phyloP scores from a whole-genome alignment of 1,140 invertebrate genomes.

The Onthophagus taurus region DNA sequence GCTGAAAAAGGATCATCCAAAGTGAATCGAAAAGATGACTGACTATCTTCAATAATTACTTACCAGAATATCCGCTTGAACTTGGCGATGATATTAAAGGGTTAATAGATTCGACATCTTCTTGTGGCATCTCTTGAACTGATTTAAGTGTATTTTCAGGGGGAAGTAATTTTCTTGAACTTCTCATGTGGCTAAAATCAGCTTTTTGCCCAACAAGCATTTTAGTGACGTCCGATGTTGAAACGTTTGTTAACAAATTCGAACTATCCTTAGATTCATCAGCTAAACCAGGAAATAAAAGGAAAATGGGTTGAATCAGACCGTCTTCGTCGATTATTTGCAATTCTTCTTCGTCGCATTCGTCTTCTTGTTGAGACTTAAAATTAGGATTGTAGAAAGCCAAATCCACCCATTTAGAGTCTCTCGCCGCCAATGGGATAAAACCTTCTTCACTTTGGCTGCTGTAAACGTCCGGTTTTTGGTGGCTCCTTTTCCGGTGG shows the following conservation, averaged over 20 bases:
- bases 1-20: background rate
- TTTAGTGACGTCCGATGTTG: constrained; percentile 11
- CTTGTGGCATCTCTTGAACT: constrained; percentile 4
- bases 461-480: background rate
- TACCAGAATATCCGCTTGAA: background rate
- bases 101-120: constrained; percentile 3
- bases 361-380: constrained; percentile 3
- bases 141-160: constrained; percentile 2
- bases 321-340: constrained; percentile 6
- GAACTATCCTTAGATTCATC: background rate
- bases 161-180: constrained; percentile 4
- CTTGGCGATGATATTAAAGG: background rate
- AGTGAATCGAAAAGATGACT: background rate
- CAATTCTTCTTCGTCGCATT: constrained; percentile 4
- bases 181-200: constrained; percentile 8
- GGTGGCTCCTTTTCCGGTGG: background rate
- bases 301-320: background rate
- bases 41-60: background rate
- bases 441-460: constrained; percentile 2
- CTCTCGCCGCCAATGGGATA: constrained; percentile 7
- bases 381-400: constrained; percentile 14
- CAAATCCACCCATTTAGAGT: constrained; percentile 12
- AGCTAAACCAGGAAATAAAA: constrained; percentile 6
- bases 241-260: background rate
- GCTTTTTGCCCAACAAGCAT: constrained; percentile 11